Evolutionary conservation across 2,888 invertebrate species (phyloP).

Genomic region (Microplitis manilae): DNA sequence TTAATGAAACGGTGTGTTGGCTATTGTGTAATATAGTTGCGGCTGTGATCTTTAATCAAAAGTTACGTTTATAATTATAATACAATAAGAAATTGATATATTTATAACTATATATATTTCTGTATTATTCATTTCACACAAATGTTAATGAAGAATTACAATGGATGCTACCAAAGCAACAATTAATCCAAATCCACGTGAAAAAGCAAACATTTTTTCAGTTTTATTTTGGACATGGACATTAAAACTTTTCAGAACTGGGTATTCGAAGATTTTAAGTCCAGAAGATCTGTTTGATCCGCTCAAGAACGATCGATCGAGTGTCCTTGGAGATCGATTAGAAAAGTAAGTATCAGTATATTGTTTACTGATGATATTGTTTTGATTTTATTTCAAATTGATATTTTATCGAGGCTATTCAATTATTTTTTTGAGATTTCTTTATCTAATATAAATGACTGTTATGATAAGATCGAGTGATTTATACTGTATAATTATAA

Average conservation of each 20-base stretch:
- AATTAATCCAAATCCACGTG: slow-evolving; percentile 75
- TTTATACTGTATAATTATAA: too few relatives aligned
- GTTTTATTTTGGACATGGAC: slow-evolving; percentile 83
- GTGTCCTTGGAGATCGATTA: slow-evolving; percentile 78
- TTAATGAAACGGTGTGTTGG: neutral
- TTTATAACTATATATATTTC: too few relatives aligned
- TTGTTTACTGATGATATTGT: neutral
- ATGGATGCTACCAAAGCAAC: slow-evolving; percentile 69
- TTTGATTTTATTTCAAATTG: neutral
- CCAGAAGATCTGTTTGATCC: slow-evolving; percentile 83
- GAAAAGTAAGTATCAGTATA: slow-evolving; percentile 74
- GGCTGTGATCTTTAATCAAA: too few relatives aligned
- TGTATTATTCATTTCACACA: too few relatives aligned
- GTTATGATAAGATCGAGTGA: too few relatives aligned
- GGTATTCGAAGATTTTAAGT: slow-evolving; percentile 81
- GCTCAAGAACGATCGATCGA: slow-evolving; percentile 79
- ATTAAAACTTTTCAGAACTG: slow-evolving; percentile 82
- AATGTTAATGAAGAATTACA: neutral
- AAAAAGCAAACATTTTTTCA: slow-evolving; percentile 76
- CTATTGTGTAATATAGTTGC: too few relatives aligned
- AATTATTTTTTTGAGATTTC: too few relatives aligned
- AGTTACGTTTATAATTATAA: too few relatives aligned
- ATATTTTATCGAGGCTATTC: neutral
- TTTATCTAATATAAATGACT: too few relatives aligned
- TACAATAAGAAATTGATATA: too few relatives aligned